Conservation (phyloP, 2,113 vertebrate species). For the Melanostigma gelatinosum region DNA sequence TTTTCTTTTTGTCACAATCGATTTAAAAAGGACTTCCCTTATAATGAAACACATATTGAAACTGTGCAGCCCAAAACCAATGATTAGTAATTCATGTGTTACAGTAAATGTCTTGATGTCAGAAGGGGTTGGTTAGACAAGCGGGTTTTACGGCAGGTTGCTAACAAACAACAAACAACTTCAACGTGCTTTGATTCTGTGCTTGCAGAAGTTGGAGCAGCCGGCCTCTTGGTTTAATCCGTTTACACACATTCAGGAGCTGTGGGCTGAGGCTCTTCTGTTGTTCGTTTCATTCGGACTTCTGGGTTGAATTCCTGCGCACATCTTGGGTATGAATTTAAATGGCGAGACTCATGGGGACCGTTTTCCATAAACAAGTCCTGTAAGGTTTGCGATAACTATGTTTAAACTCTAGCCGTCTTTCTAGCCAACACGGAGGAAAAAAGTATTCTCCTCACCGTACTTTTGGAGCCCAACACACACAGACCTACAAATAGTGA, state of each 20-base stretch:
- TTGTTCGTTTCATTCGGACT: conserved; percentile 31
- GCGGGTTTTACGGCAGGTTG: neutral
- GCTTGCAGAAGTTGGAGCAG: neutral
- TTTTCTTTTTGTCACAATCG: neutral
- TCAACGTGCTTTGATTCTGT: neutral
- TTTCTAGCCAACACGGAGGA: neutral
- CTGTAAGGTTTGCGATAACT: neutral
- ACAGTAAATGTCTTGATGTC: neutral
- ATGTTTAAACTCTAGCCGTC: neutral
- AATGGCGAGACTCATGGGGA: neutral
- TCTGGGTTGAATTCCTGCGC: conserved; percentile 19
- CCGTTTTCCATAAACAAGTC: conserved; percentile 4
- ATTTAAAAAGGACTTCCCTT: conserved; percentile 6
- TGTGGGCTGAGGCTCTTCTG: neutral
- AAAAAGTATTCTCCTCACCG: neutral
- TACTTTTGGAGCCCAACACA: neutral
- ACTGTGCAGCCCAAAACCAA: conserved; percentile 6
- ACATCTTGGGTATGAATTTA: conserved; percentile 1
- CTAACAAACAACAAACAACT: conserved; percentile 12
- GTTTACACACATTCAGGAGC: conserved; percentile 21
- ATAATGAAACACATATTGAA: conserved; percentile 43
- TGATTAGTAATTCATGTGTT: neutral
- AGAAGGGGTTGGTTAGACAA: neutral
- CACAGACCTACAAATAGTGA: neutral
- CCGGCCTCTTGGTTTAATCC: neutral